These are phyloP conservation scores for Seriola aureovittata DNA, from an alignment of 2,113 vertebrate genomes.

Conservation along the genomic window DNA sequence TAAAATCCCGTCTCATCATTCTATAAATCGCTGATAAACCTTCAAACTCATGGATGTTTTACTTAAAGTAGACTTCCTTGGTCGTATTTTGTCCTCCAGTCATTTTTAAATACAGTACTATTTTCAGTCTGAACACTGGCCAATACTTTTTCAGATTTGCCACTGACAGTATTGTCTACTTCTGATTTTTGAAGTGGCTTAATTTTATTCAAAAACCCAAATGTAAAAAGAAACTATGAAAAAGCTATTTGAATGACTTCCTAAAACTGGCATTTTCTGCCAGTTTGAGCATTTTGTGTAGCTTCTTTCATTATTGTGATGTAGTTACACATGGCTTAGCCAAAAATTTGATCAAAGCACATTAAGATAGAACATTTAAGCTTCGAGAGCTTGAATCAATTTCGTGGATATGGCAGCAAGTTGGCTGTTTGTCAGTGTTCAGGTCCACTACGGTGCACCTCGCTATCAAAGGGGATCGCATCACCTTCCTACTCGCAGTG, in stretches of 20 bases:
- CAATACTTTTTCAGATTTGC: not conserved
- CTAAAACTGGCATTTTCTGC: not conserved
- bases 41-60: no score
- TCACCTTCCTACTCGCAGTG: not conserved
- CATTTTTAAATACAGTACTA: not conserved
- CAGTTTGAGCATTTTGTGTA: not conserved
- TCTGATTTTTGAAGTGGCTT: not conserved
- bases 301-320: not conserved
- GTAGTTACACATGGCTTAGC: not conserved
- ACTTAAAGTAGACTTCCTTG: no score
- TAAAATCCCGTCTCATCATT: no score
- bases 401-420: not conserved
- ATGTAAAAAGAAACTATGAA: not conserved
- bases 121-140: not conserved
- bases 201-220: not conserved
- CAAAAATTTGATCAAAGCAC: not conserved
- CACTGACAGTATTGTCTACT: no score
- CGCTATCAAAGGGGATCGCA: not conserved
- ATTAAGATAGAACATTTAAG: not conserved
- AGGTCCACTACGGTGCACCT: not conserved
- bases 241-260: not conserved
- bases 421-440: slow-evolving; percentile 4
- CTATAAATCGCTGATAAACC: no score
- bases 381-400: not conserved
- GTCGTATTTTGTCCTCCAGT: no score